Evolutionary conservation across 2,888 invertebrate genomes (phyloP).

Genomic region (Macrophya alboannulata): DNA sequence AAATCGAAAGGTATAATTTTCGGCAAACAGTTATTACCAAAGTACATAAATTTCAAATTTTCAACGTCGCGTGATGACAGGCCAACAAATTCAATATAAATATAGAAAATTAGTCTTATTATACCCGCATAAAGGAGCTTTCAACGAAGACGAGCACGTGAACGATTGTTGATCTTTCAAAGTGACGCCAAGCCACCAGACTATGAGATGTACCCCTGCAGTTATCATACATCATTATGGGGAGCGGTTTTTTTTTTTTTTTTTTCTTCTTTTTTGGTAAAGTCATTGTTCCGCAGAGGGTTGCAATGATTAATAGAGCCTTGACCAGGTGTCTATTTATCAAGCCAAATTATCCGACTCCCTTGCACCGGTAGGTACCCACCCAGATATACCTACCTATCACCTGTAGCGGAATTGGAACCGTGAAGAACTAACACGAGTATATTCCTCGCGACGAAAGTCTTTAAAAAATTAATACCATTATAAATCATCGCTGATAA

Average conservation of each 20-base stretch:
- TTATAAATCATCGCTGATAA: slow-evolving; percentile 71
- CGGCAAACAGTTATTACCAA: slow-evolving; percentile 53
- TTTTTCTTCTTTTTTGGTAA: background rate
- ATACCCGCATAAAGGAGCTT: slow-evolving; percentile 28
- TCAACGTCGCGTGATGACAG: slow-evolving; percentile 50
- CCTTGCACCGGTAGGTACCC: background rate
- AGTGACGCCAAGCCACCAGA: background rate
- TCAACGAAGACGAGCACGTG: slow-evolving; percentile 41
- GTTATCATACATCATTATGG: slow-evolving; percentile 13
- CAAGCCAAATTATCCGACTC: slow-evolving; percentile 46
- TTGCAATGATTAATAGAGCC: slow-evolving; percentile 22
- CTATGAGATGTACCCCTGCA: background rate
- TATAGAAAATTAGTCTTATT: slow-evolving; percentile 46
- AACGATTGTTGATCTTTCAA: slow-evolving; percentile 40
- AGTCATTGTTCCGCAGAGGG: slow-evolving; percentile 24
- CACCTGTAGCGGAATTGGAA: slow-evolving; percentile 46
- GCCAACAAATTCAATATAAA: slow-evolving; percentile 43
- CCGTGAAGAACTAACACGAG: slow-evolving; percentile 36
- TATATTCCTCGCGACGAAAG: slow-evolving; percentile 66
- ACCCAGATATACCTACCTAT: background rate
- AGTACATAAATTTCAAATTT: slow-evolving; percentile 41
- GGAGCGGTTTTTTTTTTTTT: background rate
- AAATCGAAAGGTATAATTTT: slow-evolving; percentile 53
- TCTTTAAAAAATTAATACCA: slow-evolving; percentile 70
- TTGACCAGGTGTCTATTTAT: slow-evolving; percentile 40